These are phyloP conservation scores for Hipposideros armiger DNA, from an alignment of 2,113 vertebrate species.

Conservation along the genomic window DNA sequence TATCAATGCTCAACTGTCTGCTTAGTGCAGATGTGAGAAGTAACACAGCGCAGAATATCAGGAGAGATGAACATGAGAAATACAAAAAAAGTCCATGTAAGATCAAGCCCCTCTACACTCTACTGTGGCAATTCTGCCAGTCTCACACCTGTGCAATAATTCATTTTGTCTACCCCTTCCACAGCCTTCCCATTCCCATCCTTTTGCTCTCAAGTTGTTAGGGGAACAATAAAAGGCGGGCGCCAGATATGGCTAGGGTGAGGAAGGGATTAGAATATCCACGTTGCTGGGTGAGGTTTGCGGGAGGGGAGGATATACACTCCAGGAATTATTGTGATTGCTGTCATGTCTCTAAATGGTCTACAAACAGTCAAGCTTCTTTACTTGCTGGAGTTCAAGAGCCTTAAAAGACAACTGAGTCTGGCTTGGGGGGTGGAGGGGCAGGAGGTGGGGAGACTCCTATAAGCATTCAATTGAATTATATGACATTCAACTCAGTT, in stretches of 20 bases:
- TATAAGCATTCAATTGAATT: background rate
- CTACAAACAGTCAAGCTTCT: conserved; percentile 15
- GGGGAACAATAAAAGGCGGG: conserved; percentile 11
- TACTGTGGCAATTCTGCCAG: background rate
- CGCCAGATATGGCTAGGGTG: background rate
- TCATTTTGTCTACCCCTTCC: background rate
- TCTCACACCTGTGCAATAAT: background rate
- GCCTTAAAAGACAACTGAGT: background rate
- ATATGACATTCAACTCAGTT: background rate
- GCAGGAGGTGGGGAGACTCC: background rate
- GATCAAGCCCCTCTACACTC: too few species aligned
- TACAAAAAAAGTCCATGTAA: background rate
- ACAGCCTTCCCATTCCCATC: background rate
- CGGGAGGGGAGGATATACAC: background rate
- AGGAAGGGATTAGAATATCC: conserved; percentile 37
- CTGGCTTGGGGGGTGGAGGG: background rate
- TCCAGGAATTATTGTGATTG: background rate
- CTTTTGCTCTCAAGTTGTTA: background rate
- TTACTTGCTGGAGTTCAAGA: background rate
- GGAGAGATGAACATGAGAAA: background rate
- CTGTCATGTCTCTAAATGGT: background rate
- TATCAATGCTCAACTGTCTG: too few species aligned
- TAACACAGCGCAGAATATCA: background rate
- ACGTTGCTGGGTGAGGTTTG: background rate
- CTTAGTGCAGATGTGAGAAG: background rate